Conservation (phyloP, 2,888 invertebrate genomes). For the Agrotis clavis region DNA sequence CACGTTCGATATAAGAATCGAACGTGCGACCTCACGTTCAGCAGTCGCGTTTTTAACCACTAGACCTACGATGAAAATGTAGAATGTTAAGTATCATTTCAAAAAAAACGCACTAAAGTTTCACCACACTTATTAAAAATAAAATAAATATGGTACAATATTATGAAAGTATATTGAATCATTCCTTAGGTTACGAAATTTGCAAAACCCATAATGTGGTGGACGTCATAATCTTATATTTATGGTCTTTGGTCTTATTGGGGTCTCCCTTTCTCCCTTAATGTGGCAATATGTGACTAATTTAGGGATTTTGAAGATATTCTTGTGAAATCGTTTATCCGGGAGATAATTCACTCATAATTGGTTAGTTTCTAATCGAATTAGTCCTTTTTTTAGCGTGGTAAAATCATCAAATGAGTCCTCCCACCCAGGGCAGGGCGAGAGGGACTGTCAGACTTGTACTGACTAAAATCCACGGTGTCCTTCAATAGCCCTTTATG, state of each 20-base stretch:
- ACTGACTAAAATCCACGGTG: too few species aligned
- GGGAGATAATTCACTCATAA: too few species aligned
- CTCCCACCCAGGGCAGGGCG: too few species aligned
- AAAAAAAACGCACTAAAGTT: not conserved
- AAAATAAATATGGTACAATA: constrained; percentile 32
- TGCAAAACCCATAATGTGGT: constrained; percentile 19
- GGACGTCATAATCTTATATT: constrained; percentile 28
- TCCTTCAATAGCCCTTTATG: too few species aligned
- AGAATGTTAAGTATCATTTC: not conserved
- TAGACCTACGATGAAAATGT: not conserved
- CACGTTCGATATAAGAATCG: too few species aligned
- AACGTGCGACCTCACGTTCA: too few species aligned
- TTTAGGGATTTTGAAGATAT: not conserved
- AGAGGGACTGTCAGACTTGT: too few species aligned
- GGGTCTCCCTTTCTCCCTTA: constrained; percentile 21
- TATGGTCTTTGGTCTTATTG: constrained; percentile 9
- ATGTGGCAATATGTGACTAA: constrained; percentile 26
- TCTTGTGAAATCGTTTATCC: not conserved
- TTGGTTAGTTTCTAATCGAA: too few species aligned
- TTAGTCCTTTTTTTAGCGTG: too few species aligned
- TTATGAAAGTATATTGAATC: constrained; percentile 39
- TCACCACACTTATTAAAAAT: constrained; percentile 7
- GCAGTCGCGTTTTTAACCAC: too few species aligned
- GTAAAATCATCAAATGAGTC: too few species aligned
- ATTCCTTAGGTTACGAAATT: constrained; percentile 27